Conservation (phyloP, 2,797 vertebrate species). For the Enteromius anoplus region DNA sequence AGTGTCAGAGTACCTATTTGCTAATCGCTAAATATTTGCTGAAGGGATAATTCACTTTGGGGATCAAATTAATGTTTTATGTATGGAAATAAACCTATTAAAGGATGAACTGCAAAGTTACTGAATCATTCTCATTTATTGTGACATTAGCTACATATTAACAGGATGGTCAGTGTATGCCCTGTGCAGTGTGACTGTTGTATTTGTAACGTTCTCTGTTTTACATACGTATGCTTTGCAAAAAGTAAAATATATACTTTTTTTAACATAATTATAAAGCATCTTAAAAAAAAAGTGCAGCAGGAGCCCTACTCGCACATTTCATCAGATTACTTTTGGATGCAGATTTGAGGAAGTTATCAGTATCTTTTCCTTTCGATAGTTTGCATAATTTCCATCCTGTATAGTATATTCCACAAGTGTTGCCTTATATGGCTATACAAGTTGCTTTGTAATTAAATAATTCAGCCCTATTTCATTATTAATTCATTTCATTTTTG, state of each 20-base stretch:
- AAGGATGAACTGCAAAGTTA: slow-evolving; percentile 15
- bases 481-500: neutral
- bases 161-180: slow-evolving; percentile 1
- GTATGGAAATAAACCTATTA: slow-evolving; percentile 22
- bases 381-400: slow-evolving; percentile 63
- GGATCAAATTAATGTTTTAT: slow-evolving; percentile 34
- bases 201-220: neutral
- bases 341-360: slow-evolving; percentile 53
- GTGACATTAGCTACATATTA: slow-evolving; percentile 26
- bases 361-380: slow-evolving; percentile 26
- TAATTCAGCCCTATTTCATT: neutral
- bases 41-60: neutral
- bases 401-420: slow-evolving; percentile 45
- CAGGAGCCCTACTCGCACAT: neutral
- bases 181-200: neutral
- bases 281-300: neutral
- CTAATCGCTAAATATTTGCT: neutral
- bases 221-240: neutral
- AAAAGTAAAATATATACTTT: neutral
- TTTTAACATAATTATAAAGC: neutral
- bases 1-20: neutral
- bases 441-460: neutral
- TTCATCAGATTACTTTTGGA: slow-evolving; percentile 35
- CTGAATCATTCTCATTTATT: neutral
- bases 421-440: slow-evolving; percentile 39